Evolutionary conservation across 2,888 invertebrate genomes (phyloP), one percentile per base, ranked within the genome.

Genomic region (Eilema sororculum): DNA sequence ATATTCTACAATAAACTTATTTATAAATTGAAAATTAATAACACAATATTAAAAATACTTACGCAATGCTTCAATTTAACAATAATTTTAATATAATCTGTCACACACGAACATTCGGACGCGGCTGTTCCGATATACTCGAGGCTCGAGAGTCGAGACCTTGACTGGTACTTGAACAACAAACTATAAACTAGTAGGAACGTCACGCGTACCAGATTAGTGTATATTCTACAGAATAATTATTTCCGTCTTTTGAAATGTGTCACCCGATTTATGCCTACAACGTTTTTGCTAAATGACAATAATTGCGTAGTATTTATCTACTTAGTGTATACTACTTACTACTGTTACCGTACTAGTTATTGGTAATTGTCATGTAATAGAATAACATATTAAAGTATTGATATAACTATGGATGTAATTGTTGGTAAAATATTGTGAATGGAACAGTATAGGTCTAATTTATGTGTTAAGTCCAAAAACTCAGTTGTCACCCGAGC

Each of bases 141-240:
- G n/a, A n/a, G n/a, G n/a, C n/a, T n/a, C n/a, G n/a, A n/a, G n/a
- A n/a, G n/a, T n/a, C n/a, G 3, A 52, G 52, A n/a, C 52, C 52
- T 52, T 52, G 52, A 52, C 52, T 52, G 52, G n/a, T 52, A 52
- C n/a, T n/a, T 52, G n/a, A 52, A n/a, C 9, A 52, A 52, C 52
- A 52, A 52, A 52, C 6, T 46, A 46, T 12, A 12, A 37, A 37
- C 41, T 37, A 46, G 16, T 20, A 52, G 20, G 8, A n/a, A 52
- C 52, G n/a, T 52, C 20, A 46, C 46, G 52, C 16, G 52, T 0
- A 52, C 0, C 20, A 10, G 46, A 46, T 46, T 46, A 46, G 5
- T 6, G 46, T 52, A 6, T 52, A 16, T 1, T 1, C 6, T n/a
- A n/a, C n/a, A n/a, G n/a, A 37, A 12, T 37, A 37, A 46, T 20